These are phyloP conservation scores for western clawed frog (Xenopus tropicalis) DNA, from an alignment of 2,113 vertebrate genomes.

Conservation along the genomic window DNA sequence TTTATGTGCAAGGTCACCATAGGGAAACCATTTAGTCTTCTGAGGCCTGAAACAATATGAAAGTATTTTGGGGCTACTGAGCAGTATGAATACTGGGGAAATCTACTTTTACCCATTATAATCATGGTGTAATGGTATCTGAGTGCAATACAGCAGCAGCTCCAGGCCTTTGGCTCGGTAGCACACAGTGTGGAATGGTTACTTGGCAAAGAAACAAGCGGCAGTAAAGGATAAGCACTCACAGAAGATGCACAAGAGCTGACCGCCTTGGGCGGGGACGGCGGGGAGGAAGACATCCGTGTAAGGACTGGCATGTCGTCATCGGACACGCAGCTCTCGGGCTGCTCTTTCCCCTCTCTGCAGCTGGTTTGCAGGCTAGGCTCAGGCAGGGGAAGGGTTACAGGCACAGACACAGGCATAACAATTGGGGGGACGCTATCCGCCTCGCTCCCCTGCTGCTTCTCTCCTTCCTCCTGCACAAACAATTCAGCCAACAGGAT, in stretches of 20 bases:
- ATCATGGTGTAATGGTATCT: no score
- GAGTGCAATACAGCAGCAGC: background rate
- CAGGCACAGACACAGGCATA: conserved; percentile 88
- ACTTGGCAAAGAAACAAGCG: conserved; percentile 30
- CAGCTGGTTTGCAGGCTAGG: conserved; percentile 68
- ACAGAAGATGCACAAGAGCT: conserved; percentile 72
- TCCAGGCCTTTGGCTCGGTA: conserved; percentile 6
- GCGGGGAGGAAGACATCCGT: conserved; percentile 77
- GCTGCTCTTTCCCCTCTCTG: conserved; percentile 71
- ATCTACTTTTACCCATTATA: no score
- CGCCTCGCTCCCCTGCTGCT: conserved; percentile 66
- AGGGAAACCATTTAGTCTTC: no score
- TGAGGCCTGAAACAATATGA: no score
- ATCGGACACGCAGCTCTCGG: conserved; percentile 71
- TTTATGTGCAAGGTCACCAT: no score
- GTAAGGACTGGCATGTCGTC: conserved; percentile 79
- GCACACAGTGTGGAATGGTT: background rate
- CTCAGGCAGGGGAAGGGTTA: conserved; percentile 74
- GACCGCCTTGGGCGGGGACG: conserved; percentile 68
- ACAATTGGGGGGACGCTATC: conserved; percentile 74
- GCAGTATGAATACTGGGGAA: no score
- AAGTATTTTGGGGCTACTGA: no score
- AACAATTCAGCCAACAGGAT: conserved; percentile 68
- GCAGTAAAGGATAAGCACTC: conserved; percentile 71
- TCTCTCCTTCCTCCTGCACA: conserved; percentile 79